A percentile compares a stretch with the other conserved stretches of the same genome.
Conservation (phyloP, 2,888 invertebrate genomes). For the Cepaea hortensis region DNA sequence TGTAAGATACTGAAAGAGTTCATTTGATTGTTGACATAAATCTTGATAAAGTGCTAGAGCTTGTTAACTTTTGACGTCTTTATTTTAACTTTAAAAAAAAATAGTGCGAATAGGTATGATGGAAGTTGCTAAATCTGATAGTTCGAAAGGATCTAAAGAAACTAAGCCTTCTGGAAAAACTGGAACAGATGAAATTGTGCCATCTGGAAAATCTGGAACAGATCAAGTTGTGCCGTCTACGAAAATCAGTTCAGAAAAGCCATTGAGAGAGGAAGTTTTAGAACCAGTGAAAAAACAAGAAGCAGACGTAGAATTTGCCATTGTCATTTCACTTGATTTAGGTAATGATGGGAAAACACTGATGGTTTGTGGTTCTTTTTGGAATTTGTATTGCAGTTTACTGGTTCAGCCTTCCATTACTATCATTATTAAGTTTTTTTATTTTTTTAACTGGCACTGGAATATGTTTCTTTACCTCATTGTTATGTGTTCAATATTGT, state of each 20-base stretch:
- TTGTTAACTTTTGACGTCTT: too few species aligned
- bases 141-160: not conserved
- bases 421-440: not conserved
- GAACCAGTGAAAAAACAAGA: not conserved
- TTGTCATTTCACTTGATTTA: slow-evolving; percentile 11
- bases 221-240: not conserved
- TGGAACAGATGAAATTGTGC: not conserved
- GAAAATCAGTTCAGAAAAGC: slow-evolving; percentile 1
- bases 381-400: too few species aligned
- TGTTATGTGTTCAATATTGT: too few species aligned
- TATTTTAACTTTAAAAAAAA: not conserved
- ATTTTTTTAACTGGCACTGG: not conserved
- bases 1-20: too few species aligned
- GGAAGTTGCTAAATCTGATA: not conserved
- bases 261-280: not conserved
- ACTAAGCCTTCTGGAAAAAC: not conserved
- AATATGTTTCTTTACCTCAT: not conserved
- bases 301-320: slow-evolving; percentile 32
- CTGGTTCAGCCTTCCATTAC: too few species aligned
- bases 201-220: not conserved
- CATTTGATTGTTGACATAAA: too few species aligned
- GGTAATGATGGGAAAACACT: not conserved
- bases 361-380: not conserved
- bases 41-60: too few species aligned
- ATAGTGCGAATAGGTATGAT: slow-evolving; percentile 5